A percentile compares a stretch with the other conserved stretches of the same genome.
phyloP scores from a whole-genome alignment of 2,797 vertebrate genomes.

The Kryptopterus vitreolus region DNA sequence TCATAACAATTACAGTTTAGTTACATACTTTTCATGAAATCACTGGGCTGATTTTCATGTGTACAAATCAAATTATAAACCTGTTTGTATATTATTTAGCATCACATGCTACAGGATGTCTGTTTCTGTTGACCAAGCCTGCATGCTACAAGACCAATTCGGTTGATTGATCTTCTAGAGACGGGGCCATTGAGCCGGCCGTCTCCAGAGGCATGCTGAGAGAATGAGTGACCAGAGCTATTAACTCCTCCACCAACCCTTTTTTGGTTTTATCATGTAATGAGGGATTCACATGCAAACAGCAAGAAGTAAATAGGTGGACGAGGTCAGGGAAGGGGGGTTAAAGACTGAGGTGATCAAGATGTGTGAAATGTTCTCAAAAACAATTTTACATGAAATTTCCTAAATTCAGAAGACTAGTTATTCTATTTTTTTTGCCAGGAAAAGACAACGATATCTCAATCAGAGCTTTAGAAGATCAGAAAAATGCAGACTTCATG shows the following conservation, averaged over 20 bases:
- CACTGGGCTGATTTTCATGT: not conserved
- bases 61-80: not conserved
- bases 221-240: slow-evolving; percentile 8
- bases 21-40: not conserved
- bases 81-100: not conserved
- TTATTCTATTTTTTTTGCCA: not conserved
- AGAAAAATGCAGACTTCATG: not conserved
- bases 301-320: not conserved
- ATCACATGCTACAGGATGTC: not conserved
- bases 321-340: not conserved
- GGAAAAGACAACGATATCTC: not conserved
- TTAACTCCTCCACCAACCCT: not conserved
- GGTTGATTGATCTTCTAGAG: slow-evolving; percentile 4
- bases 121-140: not conserved
- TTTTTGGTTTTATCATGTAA: slow-evolving; percentile 7
- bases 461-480: not conserved
- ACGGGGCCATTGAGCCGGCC: not conserved
- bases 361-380: slow-evolving; percentile 1
- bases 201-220: slow-evolving; percentile 22
- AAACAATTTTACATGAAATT: not conserved
- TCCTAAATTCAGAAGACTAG: not conserved
- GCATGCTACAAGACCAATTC: not conserved
- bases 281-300: not conserved
- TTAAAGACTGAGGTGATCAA: not conserved
- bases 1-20: not conserved